Conservation (phyloP, 2,888 invertebrate species). For the Criorhina ranunculi region DNA sequence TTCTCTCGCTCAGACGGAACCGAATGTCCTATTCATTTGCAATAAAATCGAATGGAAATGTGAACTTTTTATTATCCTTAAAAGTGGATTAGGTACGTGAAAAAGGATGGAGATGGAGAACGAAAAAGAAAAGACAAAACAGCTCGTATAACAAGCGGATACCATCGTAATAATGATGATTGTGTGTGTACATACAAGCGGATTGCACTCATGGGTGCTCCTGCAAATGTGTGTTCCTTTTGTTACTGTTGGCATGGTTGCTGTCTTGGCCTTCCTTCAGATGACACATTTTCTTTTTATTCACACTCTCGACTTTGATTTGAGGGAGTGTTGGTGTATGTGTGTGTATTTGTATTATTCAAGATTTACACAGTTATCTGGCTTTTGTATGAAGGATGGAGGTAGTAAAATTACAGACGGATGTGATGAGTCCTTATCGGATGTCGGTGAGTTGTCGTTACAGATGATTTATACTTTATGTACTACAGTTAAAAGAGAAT, state of each 20-base stretch:
- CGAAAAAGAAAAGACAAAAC: not conserved
- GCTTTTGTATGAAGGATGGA: not conserved
- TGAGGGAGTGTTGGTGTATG: too few relatives aligned
- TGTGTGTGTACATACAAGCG: not conserved
- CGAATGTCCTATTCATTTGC: conserved; percentile 74
- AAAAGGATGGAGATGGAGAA: conserved; percentile 40
- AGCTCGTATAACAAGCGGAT: conserved; percentile 52
- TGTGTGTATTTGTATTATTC: conserved; percentile 1
- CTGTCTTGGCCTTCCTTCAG: not conserved
- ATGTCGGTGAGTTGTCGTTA: conserved; percentile 10
- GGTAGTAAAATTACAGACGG: conserved; percentile 57
- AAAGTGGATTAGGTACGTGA: conserved; percentile 70
- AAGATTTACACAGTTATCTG: conserved; percentile 8
- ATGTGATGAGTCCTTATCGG: conserved; percentile 56
- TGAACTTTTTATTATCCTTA: conserved; percentile 67
- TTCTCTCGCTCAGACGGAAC: conserved; percentile 9
- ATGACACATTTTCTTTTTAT: conserved; percentile 19
- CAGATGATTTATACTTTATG: conserved; percentile 22
- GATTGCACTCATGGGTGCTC: conserved; percentile 58
- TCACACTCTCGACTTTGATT: conserved; percentile 5
- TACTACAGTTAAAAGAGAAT: not conserved
- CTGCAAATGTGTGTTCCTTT: conserved; percentile 29
- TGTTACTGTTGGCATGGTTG: conserved; percentile 3
- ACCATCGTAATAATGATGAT: conserved; percentile 44
- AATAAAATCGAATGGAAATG: conserved; percentile 75